Evolutionary conservation across 2,113 vertebrate genomes (phyloP).

Genomic region (Sitta europaea): DNA sequence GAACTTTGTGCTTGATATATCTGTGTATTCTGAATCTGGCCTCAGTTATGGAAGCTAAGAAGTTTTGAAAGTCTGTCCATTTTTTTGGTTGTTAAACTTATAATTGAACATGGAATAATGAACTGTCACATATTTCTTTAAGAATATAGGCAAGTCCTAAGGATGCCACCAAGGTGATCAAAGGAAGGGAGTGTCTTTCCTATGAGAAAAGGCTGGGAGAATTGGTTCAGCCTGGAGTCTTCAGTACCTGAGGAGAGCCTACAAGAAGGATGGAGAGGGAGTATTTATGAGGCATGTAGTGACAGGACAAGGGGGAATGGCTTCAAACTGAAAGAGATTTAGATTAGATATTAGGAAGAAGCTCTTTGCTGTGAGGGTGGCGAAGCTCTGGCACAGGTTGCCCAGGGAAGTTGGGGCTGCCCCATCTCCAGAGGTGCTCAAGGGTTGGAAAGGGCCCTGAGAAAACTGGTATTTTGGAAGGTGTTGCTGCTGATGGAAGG

Average conservation of each 20-base stretch:
- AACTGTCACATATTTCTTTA: not conserved
- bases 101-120: not conserved
- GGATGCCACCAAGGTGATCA: too few relatives aligned
- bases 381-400: not conserved
- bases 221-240: not conserved
- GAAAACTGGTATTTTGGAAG: not conserved
- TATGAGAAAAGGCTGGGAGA: not conserved
- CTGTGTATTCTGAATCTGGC: not conserved
- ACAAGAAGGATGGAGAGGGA: not conserved
- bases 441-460: not conserved
- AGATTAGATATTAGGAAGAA: not conserved
- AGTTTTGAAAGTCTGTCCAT: not conserved
- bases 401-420: not conserved
- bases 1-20: not conserved
- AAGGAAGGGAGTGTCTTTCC: not conserved
- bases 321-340: not conserved
- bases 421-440: not conserved
- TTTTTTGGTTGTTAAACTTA: not conserved
- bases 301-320: not conserved
- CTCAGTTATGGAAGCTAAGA: not conserved
- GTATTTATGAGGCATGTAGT: rapidly evolving
- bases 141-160: not conserved
- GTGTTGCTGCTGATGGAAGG: not conserved
- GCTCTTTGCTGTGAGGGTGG: not conserved
- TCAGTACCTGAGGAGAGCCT: not conserved